phyloP scores from a whole-genome alignment of 2,888 invertebrate genomes.

The Ptilodon capucinus region DNA sequence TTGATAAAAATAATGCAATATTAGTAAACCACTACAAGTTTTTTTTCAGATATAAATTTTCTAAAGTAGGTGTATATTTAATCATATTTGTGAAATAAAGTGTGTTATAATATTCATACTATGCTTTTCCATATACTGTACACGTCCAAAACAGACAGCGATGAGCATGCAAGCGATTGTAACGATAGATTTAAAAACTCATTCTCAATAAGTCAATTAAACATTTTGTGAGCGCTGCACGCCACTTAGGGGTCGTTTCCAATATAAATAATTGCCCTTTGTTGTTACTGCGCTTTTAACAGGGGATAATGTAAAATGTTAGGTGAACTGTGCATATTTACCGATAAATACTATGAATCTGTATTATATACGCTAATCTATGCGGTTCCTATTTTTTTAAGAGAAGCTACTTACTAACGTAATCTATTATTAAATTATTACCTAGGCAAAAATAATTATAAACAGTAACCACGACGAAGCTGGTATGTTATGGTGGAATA shows the following conservation, averaged over 20 bases:
- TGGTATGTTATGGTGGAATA: no score
- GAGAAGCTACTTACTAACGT: no score
- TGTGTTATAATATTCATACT: no score
- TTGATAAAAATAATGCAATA: no score
- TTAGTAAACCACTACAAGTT: no score
- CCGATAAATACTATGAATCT: not conserved
- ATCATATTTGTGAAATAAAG: no score
- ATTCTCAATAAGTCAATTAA: conserved; percentile 83
- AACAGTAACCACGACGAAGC: no score
- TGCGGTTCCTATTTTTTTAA: no score
- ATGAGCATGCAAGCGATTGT: conserved; percentile 64
- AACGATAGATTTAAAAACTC: conserved; percentile 72
- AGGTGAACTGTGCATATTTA: conserved; percentile 20
- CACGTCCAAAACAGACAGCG: conserved; percentile 32
- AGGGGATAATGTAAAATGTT: conserved; percentile 34
- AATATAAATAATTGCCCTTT: conserved; percentile 76
- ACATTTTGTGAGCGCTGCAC: conserved; percentile 69
- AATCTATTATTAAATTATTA: no score
- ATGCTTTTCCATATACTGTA: conserved; percentile 39
- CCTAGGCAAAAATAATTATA: no score
- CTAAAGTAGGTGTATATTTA: no score
- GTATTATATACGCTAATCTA: not conserved
- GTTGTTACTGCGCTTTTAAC: conserved; percentile 63
- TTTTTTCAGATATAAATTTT: no score
- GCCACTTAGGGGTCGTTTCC: conserved; percentile 72